Conservation (phyloP, 2,113 vertebrate species). For the Cololabis saira region DNA sequence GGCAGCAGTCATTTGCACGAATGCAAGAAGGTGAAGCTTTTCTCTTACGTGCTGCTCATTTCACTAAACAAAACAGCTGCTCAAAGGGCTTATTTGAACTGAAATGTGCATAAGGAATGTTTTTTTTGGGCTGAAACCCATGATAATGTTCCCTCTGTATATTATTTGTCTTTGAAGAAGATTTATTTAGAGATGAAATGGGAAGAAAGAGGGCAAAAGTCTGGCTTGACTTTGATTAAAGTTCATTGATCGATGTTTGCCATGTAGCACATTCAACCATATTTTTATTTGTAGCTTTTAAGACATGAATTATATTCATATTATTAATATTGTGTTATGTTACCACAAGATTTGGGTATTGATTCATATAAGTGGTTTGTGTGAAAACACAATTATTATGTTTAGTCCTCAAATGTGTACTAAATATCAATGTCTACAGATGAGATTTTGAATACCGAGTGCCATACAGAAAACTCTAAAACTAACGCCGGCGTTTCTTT, state of each 20-base stretch:
- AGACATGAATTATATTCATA: too few relatives aligned
- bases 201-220: not conserved
- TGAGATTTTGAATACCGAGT: not conserved
- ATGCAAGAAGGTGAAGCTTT: conserved; percentile 90
- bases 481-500: conserved; percentile 11
- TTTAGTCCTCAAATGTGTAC: too few relatives aligned
- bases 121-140: not conserved
- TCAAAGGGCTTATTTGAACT: conserved; percentile 10
- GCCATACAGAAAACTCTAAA: not conserved
- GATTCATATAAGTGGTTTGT: too few relatives aligned
- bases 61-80: conserved; percentile 3
- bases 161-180: too few relatives aligned
- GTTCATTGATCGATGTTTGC: too few relatives aligned
- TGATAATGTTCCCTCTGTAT: conserved; percentile 7
- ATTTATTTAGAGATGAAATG: not conserved
- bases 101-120: conserved; percentile 14
- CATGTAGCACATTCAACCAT: too few relatives aligned
- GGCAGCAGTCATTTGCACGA: conserved; percentile 95
- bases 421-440: too few relatives aligned
- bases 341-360: too few relatives aligned
- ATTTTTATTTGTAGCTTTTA: too few relatives aligned
- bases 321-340: too few relatives aligned
- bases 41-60: not conserved
- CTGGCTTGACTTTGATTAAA: too few relatives aligned
- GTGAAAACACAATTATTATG: too few relatives aligned